Base-by-base conservation (phyloP, 2,888 invertebrate species). In the Melolontha melolontha region DNA sequence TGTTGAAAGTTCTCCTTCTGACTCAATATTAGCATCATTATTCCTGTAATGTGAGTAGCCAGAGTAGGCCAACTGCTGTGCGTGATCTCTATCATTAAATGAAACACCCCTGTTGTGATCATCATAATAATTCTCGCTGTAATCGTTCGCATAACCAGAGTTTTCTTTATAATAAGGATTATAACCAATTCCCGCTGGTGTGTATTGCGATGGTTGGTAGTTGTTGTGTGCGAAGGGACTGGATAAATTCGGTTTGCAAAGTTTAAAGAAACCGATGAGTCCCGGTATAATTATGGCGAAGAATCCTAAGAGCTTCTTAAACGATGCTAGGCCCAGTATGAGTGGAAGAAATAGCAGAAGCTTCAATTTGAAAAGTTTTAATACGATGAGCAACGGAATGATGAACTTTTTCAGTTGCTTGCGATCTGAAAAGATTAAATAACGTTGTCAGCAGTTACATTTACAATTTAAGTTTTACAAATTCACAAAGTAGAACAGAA, bases 331-430 rank as follows among this genome's bases (percentile, higher is more conserved):
- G 1, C 94, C 94, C 52, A 94, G 86, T 73, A 94, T 93, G 73
- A 94, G 87, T 0, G 94, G 94, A 81, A 94, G 83, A 86, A 94
- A 93, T 5, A 94, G 85, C 2, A 94, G 85, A 62, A 94, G 85
- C 79, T 94, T 94, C 79, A 94, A 80, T 83, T 94, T 94, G 87
- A 94, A 94, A 75, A 94, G 85, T 83, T 94, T 94, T 73, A 94
- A 82, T 73, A 94, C 90, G 75, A 94, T 84, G 78, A 94, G 83
- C 86, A 94, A 87, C 0, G 94, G 94, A 71, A 94, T 92, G 79
- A 94, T 90, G 49, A 94, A 86, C 81, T 92, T 93, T 86, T 92
- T 93, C 73, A 94, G 82, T 80, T 92, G 91, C 80, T 92, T 90
- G 54, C 94, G 90, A 74, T 92, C 94, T 94, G 84, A 49, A 84